Conservation (phyloP, 2,797 vertebrate species). For the Diplodus puntazzo region DNA sequence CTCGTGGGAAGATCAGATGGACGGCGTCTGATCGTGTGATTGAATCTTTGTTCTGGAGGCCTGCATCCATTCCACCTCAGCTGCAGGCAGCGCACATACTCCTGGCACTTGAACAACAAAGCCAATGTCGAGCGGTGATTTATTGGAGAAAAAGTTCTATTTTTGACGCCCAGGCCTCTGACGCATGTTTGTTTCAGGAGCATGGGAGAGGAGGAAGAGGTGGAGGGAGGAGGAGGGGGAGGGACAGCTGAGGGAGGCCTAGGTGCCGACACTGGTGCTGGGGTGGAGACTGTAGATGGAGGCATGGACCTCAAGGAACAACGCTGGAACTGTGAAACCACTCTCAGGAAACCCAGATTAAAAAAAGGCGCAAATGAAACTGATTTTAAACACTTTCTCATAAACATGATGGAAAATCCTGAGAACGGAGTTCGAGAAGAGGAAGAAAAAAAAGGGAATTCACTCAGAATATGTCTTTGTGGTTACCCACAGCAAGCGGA, state of each 20-base stretch:
- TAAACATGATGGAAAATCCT: slow-evolving; percentile 3
- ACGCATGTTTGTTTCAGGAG: slow-evolving; percentile 36
- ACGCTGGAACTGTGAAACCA: not conserved
- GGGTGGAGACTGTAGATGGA: not conserved
- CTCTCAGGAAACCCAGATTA: not conserved
- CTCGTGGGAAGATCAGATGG: slow-evolving; percentile 24
- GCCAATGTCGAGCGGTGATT: slow-evolving; percentile 13
- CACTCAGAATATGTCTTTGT: not conserved
- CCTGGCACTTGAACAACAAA: slow-evolving; percentile 29
- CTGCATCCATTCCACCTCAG: slow-evolving; percentile 12
- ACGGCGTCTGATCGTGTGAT: slow-evolving; percentile 3
- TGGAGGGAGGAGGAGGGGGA: not conserved
- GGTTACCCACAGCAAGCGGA: not conserved
- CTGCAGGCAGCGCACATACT: not conserved
- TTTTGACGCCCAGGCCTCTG: slow-evolving; percentile 25
- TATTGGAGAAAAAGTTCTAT: slow-evolving; percentile 38
- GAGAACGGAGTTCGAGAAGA: not conserved
- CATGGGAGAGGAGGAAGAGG: slow-evolving; percentile 31
- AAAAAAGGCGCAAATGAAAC: not conserved
- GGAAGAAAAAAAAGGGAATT: not conserved
- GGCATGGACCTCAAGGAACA: not conserved
- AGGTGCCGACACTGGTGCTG: not conserved
- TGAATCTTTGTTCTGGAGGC: slow-evolving; percentile 11
- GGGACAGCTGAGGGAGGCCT: slow-evolving; percentile 4
- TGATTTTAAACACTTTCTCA: not conserved